Evolutionary conservation across 1,140 invertebrate genomes (phyloP).

Genomic region (Drosophila ananassae): DNA sequence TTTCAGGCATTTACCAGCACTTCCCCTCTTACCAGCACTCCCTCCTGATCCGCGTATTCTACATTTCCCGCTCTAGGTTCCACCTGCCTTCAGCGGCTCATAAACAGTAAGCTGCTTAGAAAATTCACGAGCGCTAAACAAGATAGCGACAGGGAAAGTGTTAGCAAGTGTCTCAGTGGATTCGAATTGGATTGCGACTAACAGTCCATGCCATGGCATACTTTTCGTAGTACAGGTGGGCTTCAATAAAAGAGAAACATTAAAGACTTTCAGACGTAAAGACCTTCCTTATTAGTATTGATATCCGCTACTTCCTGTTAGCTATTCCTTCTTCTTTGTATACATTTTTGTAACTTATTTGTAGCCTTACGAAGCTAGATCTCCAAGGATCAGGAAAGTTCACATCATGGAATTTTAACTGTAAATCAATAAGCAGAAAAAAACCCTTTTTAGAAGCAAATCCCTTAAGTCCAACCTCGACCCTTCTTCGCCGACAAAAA

Average conservation of each 20-base stretch:
- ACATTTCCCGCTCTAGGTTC: not conserved
- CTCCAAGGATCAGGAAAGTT: not conserved
- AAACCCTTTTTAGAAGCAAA: constrained; percentile 59
- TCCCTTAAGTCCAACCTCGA: constrained; percentile 54
- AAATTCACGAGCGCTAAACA: constrained; percentile 60
- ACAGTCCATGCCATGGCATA: constrained; percentile 56
- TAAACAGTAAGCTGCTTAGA: constrained; percentile 78
- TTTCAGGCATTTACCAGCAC: constrained; percentile 65
- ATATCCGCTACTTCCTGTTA: too few relatives aligned
- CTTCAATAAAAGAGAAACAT: not conserved
- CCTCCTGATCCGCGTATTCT: not conserved
- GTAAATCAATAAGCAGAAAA: constrained; percentile 68
- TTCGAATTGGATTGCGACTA: not conserved
- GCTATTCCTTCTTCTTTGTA: too few relatives aligned
- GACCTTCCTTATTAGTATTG: too few relatives aligned
- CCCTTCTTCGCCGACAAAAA: not conserved
- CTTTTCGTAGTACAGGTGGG: constrained; percentile 35
- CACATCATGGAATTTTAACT: constrained; percentile 2
- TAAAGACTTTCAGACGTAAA: too few relatives aligned
- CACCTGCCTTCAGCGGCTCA: constrained; percentile 69
- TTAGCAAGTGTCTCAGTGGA: constrained; percentile 8
- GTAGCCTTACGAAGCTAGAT: too few relatives aligned
- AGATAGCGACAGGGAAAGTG: constrained; percentile 10
- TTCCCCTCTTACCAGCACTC: not conserved
- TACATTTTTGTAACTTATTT: too few relatives aligned